Conservation (phyloP, 2,113 vertebrate genomes). For the Columbina picui region DNA sequence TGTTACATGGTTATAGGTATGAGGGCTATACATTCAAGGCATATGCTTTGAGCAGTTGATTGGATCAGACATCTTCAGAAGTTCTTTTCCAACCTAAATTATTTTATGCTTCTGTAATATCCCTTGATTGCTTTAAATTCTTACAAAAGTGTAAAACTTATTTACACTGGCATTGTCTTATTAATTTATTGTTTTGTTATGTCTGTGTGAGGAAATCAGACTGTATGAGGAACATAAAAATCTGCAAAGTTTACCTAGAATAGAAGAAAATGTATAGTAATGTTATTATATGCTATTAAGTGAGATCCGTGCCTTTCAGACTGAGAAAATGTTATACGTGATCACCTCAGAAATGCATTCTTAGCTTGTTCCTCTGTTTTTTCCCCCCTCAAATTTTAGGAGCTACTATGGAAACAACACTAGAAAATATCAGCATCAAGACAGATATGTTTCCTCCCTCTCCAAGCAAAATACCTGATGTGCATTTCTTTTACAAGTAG, state of each 20-base stretch:
- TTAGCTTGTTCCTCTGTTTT: neutral
- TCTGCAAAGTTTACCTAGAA: neutral
- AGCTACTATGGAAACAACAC: slow-evolving; percentile 80
- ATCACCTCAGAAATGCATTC: neutral
- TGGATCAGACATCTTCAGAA: neutral
- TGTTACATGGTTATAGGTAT: neutral
- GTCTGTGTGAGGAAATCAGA: neutral
- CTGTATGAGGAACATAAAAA: neutral
- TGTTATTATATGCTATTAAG: neutral
- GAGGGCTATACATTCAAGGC: neutral
- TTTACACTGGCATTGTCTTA: neutral
- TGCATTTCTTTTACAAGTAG: slow-evolving; percentile 95
- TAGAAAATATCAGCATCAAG: slow-evolving; percentile 81
- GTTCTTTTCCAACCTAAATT: neutral
- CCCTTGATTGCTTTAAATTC: neutral
- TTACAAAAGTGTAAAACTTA: neutral
- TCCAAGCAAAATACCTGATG: slow-evolving; percentile 83
- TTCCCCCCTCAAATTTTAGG: slow-evolving; percentile 74
- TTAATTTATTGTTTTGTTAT: neutral
- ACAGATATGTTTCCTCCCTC: slow-evolving; percentile 80
- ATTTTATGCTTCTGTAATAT: neutral
- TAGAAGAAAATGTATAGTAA: neutral
- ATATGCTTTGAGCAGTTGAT: neutral
- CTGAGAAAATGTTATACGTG: neutral
- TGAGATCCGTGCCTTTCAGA: neutral